Evolutionary conservation across 2,113 vertebrate genomes (phyloP).

Genomic region (Thryonomys swinderianus): DNA sequence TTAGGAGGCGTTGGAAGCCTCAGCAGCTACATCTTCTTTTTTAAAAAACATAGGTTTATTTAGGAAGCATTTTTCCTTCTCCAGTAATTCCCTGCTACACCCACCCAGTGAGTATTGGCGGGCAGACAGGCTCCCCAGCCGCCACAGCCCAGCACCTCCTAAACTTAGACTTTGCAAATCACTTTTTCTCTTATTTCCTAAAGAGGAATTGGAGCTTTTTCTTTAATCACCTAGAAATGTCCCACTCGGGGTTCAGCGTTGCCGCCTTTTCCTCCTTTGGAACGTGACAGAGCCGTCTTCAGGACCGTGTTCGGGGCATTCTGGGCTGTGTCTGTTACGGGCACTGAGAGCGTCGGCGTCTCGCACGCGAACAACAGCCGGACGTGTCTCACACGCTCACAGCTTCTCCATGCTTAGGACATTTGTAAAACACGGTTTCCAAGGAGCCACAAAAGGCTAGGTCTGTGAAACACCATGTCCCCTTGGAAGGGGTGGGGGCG

Average conservation of each 20-base stretch:
- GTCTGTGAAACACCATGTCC: not conserved
- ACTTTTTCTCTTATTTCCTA: conserved; percentile 56
- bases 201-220: conserved; percentile 66
- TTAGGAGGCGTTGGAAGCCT: conserved; percentile 86
- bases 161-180: not conserved
- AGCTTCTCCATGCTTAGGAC: not conserved
- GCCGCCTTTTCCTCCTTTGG: not conserved
- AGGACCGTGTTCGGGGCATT: not conserved
- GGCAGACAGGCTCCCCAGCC: conserved; percentile 60
- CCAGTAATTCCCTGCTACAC: conserved; percentile 79
- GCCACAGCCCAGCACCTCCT: not conserved
- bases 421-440: not conserved
- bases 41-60: conserved; percentile 72
- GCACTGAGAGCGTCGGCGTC: too few species aligned
- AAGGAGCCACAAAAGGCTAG: not conserved
- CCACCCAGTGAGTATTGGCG: conserved; percentile 67
- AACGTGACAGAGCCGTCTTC: not conserved
- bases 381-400: not conserved
- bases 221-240: conserved; percentile 49
- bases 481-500: too few species aligned
- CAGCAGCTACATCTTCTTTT: conserved; percentile 84
- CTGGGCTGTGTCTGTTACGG: not conserved
- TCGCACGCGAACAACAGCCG: too few species aligned
- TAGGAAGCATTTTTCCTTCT: conserved; percentile 82
- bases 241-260: not conserved